Evolutionary conservation across 2,113 vertebrate species (phyloP).

Genomic region (Dendrocopos noguchii): DNA sequence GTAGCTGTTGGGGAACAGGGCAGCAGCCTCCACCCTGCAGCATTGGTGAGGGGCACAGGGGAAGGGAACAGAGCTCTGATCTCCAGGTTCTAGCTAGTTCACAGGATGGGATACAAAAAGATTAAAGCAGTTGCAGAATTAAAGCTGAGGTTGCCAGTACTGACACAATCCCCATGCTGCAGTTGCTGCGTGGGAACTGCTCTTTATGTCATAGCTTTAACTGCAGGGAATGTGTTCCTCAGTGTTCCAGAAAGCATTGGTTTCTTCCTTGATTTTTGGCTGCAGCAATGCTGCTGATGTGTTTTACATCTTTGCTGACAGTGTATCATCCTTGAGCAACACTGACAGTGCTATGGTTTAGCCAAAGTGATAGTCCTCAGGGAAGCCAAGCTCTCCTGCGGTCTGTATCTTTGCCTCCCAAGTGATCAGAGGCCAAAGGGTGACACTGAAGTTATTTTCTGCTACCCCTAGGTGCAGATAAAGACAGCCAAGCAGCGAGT

Average conservation of each 20-base stretch:
- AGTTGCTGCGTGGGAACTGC: not conserved
- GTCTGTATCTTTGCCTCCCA: not conserved
- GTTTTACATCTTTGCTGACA: accelerated
- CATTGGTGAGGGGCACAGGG: not conserved
- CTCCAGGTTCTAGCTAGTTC: not conserved
- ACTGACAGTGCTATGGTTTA: not conserved
- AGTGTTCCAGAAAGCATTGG: not conserved
- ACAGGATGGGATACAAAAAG: not conserved
- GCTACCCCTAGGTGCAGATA: slow-evolving; percentile 82
- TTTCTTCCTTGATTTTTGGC: not conserved
- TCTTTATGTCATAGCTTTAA: not conserved
- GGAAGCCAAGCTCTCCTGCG: not conserved
- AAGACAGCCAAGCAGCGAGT: slow-evolving; percentile 88
- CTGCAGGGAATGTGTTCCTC: not conserved
- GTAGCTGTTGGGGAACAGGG: not conserved
- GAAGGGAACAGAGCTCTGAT: not conserved
- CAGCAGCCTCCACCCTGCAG: not conserved
- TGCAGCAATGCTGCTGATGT: not conserved
- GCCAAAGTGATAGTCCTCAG: not conserved
- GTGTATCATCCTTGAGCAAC: too few species aligned
- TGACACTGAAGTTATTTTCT: not conserved
- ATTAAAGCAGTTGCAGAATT: not conserved
- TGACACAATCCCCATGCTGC: not conserved
- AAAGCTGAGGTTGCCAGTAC: not conserved
- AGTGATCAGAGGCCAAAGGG: not conserved